Evolutionary conservation across 2,113 vertebrate genomes (phyloP).

Genomic region (Climacteris rufus): DNA sequence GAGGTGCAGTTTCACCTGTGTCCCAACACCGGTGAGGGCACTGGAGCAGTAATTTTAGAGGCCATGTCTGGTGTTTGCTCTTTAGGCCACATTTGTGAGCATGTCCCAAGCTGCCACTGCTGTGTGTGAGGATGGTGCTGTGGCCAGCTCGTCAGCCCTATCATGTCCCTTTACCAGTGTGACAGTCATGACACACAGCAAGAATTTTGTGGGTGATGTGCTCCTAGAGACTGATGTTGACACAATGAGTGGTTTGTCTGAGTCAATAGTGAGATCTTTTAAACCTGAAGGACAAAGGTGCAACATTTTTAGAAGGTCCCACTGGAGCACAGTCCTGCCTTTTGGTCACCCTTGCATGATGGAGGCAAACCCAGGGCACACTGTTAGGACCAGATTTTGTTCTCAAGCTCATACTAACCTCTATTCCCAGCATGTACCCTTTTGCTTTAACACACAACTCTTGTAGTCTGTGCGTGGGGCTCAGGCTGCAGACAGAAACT

Average conservation of each 20-base stretch:
- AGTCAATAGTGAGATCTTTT: not conserved
- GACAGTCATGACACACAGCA: rapidly evolving
- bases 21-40: not conserved
- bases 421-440: not conserved
- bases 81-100: not conserved
- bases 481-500: not conserved
- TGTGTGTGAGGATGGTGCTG: not conserved
- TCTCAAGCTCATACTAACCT: not conserved
- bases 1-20: not conserved
- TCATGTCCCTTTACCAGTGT: rapidly evolving
- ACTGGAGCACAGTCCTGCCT: not conserved
- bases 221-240: not conserved
- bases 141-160: not conserved
- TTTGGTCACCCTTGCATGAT: not conserved
- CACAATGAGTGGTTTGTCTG: not conserved
- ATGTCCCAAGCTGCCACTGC: not conserved
- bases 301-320: not conserved
- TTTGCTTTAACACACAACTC: not conserved
- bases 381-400: not conserved
- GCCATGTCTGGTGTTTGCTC: not conserved
- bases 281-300: not conserved
- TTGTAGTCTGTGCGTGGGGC: not conserved
- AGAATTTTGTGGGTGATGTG: not conserved
- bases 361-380: not conserved
- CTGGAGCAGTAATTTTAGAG: not conserved